These are phyloP conservation scores for Physocephala rufipes DNA, from an alignment of 2,888 invertebrate genomes.

Conservation along the genomic window DNA sequence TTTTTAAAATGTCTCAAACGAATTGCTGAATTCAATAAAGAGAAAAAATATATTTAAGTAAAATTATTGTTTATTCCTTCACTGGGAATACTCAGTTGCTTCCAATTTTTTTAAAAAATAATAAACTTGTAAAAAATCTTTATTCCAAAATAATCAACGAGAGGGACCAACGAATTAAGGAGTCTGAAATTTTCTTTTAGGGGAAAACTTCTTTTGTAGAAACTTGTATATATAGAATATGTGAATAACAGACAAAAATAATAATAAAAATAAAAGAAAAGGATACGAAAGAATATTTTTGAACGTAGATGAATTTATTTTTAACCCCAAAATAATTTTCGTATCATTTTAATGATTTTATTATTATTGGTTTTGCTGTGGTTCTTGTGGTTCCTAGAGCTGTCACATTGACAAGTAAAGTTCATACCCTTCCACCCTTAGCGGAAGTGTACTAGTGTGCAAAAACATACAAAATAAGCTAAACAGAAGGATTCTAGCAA, in stretches of 20 bases:
- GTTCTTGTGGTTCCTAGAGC: slow-evolving; percentile 13
- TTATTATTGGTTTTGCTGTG: background rate
- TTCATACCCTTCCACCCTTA: slow-evolving; percentile 5
- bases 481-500: background rate
- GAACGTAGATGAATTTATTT: background rate
- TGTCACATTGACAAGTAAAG: slow-evolving; percentile 25
- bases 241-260: background rate
- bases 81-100: too few species aligned
- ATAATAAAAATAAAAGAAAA: background rate
- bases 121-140: too few species aligned
- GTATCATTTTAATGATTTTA: background rate
- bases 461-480: slow-evolving; percentile 20
- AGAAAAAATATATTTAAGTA: too few species aligned
- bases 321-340: slow-evolving; percentile 19
- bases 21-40: too few species aligned
- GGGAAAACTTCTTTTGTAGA: too few species aligned
- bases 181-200: too few species aligned
- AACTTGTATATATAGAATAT: slow-evolving; percentile 1
- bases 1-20: too few species aligned
- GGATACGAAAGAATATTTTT: slow-evolving; percentile 9
- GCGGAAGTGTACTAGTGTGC: slow-evolving; percentile 25
- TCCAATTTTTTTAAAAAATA: too few species aligned
- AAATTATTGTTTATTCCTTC: too few species aligned
- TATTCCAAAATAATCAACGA: too few species aligned
- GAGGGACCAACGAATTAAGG: too few species aligned